phyloP scores from a whole-genome alignment of 2,113 vertebrate species.

The Thinocorus orbignyianus region DNA sequence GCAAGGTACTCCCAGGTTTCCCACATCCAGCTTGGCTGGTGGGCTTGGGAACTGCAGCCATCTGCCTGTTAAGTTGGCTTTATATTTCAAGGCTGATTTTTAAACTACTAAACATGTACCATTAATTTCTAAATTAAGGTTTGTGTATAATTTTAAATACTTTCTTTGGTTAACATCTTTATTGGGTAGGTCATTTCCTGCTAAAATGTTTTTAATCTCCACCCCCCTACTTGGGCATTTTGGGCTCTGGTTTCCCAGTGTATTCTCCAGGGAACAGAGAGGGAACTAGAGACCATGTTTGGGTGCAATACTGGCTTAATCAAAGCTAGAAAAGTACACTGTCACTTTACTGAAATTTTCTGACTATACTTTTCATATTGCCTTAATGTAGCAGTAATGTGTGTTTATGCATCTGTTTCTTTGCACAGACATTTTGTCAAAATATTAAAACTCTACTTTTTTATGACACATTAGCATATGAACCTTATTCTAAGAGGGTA shows the following conservation, averaged over 20 bases:
- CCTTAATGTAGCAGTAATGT: slow-evolving; percentile 97
- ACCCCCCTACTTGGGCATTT: slow-evolving; percentile 69
- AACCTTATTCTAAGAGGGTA: slow-evolving; percentile 86
- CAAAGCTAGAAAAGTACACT: slow-evolving; percentile 84
- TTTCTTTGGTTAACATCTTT: slow-evolving; percentile 42
- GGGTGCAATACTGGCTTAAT: slow-evolving; percentile 92
- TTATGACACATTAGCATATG: slow-evolving; percentile 84
- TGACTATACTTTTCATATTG: slow-evolving; percentile 86
- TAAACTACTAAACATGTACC: slow-evolving; percentile 9
- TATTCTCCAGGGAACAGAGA: slow-evolving; percentile 72
- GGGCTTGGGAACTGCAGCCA: not conserved
- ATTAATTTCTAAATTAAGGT: slow-evolving; percentile 33
- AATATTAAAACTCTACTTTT: slow-evolving; percentile 86
- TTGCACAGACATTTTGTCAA: slow-evolving; percentile 91
- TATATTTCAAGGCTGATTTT: slow-evolving; percentile 9
- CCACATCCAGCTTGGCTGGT: not conserved
- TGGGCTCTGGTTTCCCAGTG: slow-evolving; percentile 71
- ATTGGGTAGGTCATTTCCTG: slow-evolving; percentile 48
- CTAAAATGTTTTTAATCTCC: slow-evolving; percentile 58
- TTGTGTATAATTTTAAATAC: slow-evolving; percentile 6
- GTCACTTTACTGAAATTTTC: slow-evolving; percentile 95
- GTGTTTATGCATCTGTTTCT: slow-evolving; percentile 91
- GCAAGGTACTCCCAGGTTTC: not conserved
- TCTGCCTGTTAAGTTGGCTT: not conserved
- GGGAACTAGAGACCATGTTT: slow-evolving; percentile 79